Evolutionary conservation across 2,888 invertebrate species (phyloP).

Genomic region (Asteroscopus sphinx): DNA sequence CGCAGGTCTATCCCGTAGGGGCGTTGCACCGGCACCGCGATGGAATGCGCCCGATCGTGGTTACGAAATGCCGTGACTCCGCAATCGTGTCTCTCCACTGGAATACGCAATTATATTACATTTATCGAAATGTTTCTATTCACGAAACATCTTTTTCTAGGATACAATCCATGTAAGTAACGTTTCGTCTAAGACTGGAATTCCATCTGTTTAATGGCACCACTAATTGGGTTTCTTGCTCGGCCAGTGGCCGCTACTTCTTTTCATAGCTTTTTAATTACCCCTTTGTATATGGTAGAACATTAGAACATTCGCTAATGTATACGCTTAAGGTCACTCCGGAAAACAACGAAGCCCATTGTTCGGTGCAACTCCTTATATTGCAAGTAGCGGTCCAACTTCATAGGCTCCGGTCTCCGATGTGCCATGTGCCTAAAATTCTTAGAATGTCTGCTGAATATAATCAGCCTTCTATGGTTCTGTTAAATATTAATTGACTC

Average conservation of each 20-base stretch:
- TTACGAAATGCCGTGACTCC: constrained; percentile 86
- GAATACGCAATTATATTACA: constrained; percentile 74
- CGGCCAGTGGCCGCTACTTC: constrained; percentile 56
- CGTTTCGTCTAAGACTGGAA: constrained; percentile 42
- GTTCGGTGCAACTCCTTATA: constrained; percentile 83
- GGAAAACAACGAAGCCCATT: constrained; percentile 82
- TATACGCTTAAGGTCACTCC: constrained; percentile 76
- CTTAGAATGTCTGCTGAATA: constrained; percentile 83
- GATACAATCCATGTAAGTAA: constrained; percentile 10
- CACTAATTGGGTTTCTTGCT: constrained; percentile 72
- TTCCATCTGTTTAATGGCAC: constrained; percentile 60
- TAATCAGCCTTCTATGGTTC: constrained; percentile 74
- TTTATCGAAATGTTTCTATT: constrained; percentile 60
- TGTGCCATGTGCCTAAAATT: constrained; percentile 78
- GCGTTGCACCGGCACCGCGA: constrained; percentile 81
- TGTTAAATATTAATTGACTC: constrained; percentile 71
- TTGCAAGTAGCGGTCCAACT: constrained; percentile 82
- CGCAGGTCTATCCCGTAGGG: constrained; percentile 79
- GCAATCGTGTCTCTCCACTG: constrained; percentile 73
- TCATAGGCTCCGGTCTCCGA: constrained; percentile 73
- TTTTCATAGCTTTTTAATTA: constrained; percentile 86
- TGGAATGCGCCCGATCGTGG: constrained; percentile 86
- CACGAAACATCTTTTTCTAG: constrained; percentile 27
- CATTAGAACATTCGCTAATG: constrained; percentile 84
- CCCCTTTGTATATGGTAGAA: constrained; percentile 78